phyloP scores from a whole-genome alignment of 2,888 invertebrate genomes.

The Capitulum mitella region DNA sequence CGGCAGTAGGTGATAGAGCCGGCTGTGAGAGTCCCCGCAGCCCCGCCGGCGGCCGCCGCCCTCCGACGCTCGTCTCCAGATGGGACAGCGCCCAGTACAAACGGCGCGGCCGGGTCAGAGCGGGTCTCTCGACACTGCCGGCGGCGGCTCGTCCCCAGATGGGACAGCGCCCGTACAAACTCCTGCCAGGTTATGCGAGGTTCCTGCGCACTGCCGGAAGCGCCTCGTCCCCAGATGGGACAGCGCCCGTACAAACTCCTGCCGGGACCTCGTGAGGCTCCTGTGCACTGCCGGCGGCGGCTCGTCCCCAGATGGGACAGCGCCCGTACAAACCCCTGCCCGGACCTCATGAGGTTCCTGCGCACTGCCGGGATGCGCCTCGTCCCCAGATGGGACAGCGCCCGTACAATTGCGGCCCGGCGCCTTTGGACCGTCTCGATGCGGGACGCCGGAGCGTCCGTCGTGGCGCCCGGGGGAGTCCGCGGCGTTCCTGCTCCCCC shows the following conservation, averaged over 20 bases:
- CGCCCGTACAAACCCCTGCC: neutral
- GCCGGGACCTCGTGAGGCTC: neutral
- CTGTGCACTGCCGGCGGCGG: neutral
- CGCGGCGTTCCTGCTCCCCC: too few species aligned
- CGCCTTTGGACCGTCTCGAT: too few species aligned
- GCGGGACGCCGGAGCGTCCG: too few species aligned
- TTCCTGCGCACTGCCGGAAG: too few species aligned
- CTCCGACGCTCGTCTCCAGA: neutral
- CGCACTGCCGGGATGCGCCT: neutral
- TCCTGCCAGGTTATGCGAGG: neutral
- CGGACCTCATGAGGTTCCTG: too few species aligned
- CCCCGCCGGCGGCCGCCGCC: too few species aligned
- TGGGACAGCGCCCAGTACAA: neutral
- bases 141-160: neutral
- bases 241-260: neutral
- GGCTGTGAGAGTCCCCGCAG: too few species aligned
- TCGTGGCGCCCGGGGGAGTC: too few species aligned
- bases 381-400: neutral
- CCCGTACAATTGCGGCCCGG: neutral
- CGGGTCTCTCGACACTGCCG: too few species aligned
- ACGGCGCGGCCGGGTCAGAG: too few species aligned
- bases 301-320: constrained; percentile 13
- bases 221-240: constrained; percentile 12
- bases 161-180: constrained; percentile 14
- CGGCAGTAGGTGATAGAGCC: too few species aligned